Base-by-base conservation (phyloP, 2,888 invertebrate genomes). In the Mythimna lalbum region DNA sequence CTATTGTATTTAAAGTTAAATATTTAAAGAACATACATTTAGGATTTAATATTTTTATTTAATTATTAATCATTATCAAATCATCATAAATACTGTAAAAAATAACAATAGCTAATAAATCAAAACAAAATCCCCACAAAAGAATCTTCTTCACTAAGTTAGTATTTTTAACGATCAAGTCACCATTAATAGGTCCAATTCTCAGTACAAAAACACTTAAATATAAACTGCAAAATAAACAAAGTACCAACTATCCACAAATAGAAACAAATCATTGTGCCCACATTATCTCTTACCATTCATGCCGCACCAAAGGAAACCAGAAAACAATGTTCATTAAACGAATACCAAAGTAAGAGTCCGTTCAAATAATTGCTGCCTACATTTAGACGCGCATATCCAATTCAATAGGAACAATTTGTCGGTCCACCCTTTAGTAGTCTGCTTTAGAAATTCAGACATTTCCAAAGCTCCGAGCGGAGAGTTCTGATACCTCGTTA, bases 241-340 rank as follows among this genome's bases (percentile, higher is more conserved):
- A 82, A 83, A 84, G 81, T 80, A 73, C 76, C 76, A 61, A 65
- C 64, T 33, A 65, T 73, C 89, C 86, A 85, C 85, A 86, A 84
- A 87, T 86, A 86, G 86, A 83, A 89, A 90, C 92, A 92, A 92
- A 92, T 93, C 92, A 90, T 90, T 90, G 91, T 80, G 82, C 85
- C 61, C 85, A 76, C 82, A 89, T 91, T 91, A 93, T 93, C 93
- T 90, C 74, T 70, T 73, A 80, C 93, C 90, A 92, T 93, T 93
- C 92, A 92, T 85, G 85, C 84, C 53, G 78, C 73, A 82, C 82
- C 69, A 83, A 84, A 82, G 84, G 87, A 91, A 91, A 90, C 85
- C 80, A 87, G 92, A 91, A 92, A 93, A 95, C 95, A 95, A 95
- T 94, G 94, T 94, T 95, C 94, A 95, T 95, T 95, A 94, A 93